phyloP scores from a whole-genome alignment of 2,797 vertebrate genomes.

The Sebastes dallii region DNA sequence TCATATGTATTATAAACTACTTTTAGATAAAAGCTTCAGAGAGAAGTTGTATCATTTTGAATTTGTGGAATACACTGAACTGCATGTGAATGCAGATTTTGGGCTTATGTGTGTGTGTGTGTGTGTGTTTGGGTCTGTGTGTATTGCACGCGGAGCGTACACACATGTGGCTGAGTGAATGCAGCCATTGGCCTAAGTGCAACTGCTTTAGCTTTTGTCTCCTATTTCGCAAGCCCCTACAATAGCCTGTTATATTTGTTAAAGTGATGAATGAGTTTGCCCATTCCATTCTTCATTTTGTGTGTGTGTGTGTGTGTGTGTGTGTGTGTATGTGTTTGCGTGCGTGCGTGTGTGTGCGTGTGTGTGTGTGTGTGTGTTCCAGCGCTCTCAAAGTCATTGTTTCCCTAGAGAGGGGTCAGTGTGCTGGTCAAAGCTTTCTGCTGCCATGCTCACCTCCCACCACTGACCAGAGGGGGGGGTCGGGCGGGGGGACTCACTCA shows the following conservation, averaged over 20 bases:
- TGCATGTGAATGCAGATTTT: background rate
- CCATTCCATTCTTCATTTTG: constrained; percentile 71
- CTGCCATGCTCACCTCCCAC: constrained; percentile 70
- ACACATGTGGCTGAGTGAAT: constrained; percentile 28
- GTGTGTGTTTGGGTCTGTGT: background rate
- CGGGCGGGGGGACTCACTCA: constrained; percentile 2
- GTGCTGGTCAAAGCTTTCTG: constrained; percentile 80
- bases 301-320: background rate
- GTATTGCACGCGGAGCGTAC: background rate
- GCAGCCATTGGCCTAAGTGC: constrained; percentile 45
- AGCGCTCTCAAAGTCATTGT: constrained; percentile 82
- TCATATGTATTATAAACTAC: background rate
- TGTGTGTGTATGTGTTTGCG: background rate
- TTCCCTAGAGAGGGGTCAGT: constrained; percentile 81
- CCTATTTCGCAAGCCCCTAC: constrained; percentile 53
- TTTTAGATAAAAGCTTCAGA: background rate
- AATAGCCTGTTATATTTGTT: constrained; percentile 73
- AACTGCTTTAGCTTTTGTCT: constrained; percentile 68
- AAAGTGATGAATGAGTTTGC: constrained; percentile 80
- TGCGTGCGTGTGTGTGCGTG: constrained; percentile 13
- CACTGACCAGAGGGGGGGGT: constrained; percentile 52
- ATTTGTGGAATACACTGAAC: background rate
- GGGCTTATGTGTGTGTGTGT: background rate
- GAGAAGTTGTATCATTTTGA: background rate
- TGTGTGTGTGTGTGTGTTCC: constrained; percentile 55